These are phyloP conservation scores for Mobula birostris DNA, from an alignment of 2,113 vertebrate species.

Conservation along the genomic window DNA sequence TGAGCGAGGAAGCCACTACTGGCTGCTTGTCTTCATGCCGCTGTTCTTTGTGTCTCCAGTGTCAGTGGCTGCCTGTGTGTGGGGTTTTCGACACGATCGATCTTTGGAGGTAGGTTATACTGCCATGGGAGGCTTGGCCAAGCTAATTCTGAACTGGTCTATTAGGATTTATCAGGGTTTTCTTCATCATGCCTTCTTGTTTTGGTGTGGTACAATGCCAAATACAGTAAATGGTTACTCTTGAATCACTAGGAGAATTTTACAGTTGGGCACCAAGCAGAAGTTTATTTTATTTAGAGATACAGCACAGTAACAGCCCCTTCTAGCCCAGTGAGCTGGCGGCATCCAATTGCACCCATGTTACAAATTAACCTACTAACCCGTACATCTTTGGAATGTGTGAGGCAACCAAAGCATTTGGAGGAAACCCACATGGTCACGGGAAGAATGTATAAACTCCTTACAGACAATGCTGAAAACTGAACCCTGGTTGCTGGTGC, in stretches of 20 bases:
- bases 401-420: no score
- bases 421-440: no score
- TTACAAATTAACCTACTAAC: no score
- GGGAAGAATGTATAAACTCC: no score
- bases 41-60: slow-evolving; percentile 96
- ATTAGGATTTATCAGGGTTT: neutral
- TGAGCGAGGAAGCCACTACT: slow-evolving; percentile 77
- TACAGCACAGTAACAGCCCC: no score
- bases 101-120: slow-evolving; percentile 76
- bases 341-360: no score
- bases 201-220: neutral
- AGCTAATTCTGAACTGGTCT: neutral
- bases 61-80: slow-evolving; percentile 92
- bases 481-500: no score
- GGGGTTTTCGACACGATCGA: slow-evolving; percentile 94
- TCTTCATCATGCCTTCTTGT: neutral
- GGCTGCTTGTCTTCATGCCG: slow-evolving; percentile 97
- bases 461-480: no score
- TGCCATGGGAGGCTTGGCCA: neutral
- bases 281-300: no score
- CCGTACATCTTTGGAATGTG: no score
- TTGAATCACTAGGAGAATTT: neutral
- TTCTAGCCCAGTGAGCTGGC: no score
- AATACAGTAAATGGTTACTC: neutral
- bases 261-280: neutral